A percentile compares a stretch with the other conserved stretches of the same genome.
phyloP scores from a whole-genome alignment of 92 coral and sea anemone species.

The Bergia sp. region DNA sequence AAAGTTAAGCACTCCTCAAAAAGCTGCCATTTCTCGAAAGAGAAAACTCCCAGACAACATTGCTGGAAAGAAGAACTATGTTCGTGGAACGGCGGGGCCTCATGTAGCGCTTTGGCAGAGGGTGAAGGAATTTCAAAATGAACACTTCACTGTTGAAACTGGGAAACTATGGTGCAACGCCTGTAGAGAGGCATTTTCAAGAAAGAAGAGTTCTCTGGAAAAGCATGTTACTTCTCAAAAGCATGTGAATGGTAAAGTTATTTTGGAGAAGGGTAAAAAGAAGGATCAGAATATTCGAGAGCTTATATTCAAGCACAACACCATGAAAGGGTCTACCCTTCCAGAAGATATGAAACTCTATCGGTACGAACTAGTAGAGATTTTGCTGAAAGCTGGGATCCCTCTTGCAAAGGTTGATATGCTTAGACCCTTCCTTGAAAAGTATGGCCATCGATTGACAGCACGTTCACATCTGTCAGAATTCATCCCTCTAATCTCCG shows the following conservation, averaged over 20 bases:
- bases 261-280: constrained; percentile 4
- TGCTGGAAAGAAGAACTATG: constrained; percentile 47
- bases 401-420: constrained; percentile 31
- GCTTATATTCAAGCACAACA: constrained; percentile 5
- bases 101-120: constrained; percentile 9
- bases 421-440: constrained; percentile 25
- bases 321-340: constrained; percentile 37
- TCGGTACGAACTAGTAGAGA: constrained; percentile 45
- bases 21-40: constrained; percentile 23
- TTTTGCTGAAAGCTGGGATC: constrained; percentile 40
- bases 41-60: constrained; percentile 43
- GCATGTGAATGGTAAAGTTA: constrained; percentile 1
- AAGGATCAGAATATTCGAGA: constrained; percentile 15
- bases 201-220: too few relatives aligned
- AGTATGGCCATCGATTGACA: constrained; percentile 39
- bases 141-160: constrained; percentile 27
- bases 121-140: constrained; percentile 49
- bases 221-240: constrained; percentile 14
- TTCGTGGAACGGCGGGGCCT: constrained; percentile 43
- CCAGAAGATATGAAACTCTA: constrained; percentile 40
- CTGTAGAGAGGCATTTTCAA: constrained; percentile 35
- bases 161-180: constrained; percentile 45
- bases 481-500: constrained; percentile 19
- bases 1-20: not conserved
- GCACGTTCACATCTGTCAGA: constrained; percentile 29